Evolutionary conservation across 1,140 invertebrate species (phyloP).

Genomic region (Akabosia matsudoensis): DNA sequence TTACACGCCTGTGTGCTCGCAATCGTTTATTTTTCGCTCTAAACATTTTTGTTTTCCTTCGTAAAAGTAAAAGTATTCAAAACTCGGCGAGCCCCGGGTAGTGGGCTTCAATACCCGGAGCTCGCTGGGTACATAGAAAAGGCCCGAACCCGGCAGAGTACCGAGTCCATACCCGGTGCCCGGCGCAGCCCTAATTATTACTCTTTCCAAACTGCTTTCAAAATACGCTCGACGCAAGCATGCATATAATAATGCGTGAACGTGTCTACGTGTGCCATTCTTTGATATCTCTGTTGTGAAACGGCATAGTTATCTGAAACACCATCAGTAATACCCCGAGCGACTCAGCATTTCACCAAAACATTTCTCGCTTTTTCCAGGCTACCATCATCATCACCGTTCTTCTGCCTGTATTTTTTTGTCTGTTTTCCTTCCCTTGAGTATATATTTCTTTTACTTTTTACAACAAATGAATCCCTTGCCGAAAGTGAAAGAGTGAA

Average conservation of each 20-base stretch:
- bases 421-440: slow-evolving; percentile 19
- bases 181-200: not conserved
- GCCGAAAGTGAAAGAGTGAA: not conserved
- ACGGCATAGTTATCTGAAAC: slow-evolving; percentile 10
- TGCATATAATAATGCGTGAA: slow-evolving; percentile 12
- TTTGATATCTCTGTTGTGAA: not conserved
- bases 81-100: too few relatives aligned
- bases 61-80: too few relatives aligned
- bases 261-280: not conserved
- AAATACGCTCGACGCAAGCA: not conserved
- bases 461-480: slow-evolving; percentile 9
- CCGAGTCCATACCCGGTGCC: too few relatives aligned
- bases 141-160: too few relatives aligned
- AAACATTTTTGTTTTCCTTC: too few relatives aligned
- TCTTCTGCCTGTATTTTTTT: not conserved
- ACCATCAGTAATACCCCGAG: slow-evolving; percentile 1
- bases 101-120: too few relatives aligned
- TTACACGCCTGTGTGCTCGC: too few relatives aligned
- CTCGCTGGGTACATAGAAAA: too few relatives aligned
- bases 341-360: not conserved
- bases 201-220: not conserved
- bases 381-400: not conserved
- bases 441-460: slow-evolving; percentile 15
- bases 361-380: not conserved
- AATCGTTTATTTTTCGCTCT: too few relatives aligned